Evolutionary conservation across 1,140 invertebrate species (phyloP).

Genomic region (Tetraneura akinire): DNA sequence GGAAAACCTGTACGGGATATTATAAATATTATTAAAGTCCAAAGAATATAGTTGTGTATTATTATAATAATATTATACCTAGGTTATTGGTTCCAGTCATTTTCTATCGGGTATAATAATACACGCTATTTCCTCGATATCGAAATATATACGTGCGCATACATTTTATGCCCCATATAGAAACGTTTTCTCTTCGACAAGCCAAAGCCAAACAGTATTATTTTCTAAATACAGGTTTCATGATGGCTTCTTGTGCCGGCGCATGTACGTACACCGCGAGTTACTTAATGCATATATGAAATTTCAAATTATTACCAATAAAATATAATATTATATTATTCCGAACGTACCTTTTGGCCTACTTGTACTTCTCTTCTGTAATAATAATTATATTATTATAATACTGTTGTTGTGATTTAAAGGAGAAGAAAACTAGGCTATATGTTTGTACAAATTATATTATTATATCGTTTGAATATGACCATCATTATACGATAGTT

Average conservation of each 20-base stretch:
- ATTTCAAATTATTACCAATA: constrained; percentile 10
- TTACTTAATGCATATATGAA: constrained; percentile 29
- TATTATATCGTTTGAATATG: not conserved
- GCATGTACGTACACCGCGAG: too few species aligned
- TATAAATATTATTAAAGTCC: not conserved
- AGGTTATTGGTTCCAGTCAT: not conserved
- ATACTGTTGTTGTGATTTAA: constrained; percentile 14
- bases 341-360: constrained; percentile 21
- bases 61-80: not conserved
- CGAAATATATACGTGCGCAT: too few species aligned
- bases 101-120: too few species aligned
- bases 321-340: not conserved
- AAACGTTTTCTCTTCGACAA: constrained; percentile 24
- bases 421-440: not conserved
- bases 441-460: not conserved
- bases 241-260: not conserved
- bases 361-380: not conserved
- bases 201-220: constrained; percentile 1
- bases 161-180: constrained; percentile 5
- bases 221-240: constrained; percentile 47
- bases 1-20: not conserved
- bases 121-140: not conserved
- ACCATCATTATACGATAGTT: too few species aligned
- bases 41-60: too few species aligned
- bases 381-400: too few species aligned